phyloP scores from a whole-genome alignment of 2,888 invertebrate genomes.

The Caenorhabditis sp. region DNA sequence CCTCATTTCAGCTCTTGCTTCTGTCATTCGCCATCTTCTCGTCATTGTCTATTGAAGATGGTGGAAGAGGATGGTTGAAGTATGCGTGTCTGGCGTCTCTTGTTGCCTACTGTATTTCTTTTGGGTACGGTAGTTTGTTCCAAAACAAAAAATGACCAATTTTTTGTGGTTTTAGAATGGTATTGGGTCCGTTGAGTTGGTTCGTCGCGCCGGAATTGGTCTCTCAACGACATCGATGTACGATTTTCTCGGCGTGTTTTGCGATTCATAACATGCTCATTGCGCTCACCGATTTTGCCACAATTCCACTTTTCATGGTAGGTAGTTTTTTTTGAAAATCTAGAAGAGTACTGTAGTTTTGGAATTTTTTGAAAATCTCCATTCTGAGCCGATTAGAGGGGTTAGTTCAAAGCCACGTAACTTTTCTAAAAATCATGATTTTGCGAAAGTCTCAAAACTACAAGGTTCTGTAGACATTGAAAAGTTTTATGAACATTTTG shows the following conservation, averaged over 20 bases:
- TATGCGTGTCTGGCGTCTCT: constrained; percentile 54
- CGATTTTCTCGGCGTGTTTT: constrained; percentile 63
- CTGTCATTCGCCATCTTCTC: constrained; percentile 56
- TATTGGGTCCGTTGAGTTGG: constrained; percentile 62
- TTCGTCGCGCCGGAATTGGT: constrained; percentile 66
- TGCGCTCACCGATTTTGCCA: constrained; percentile 61
- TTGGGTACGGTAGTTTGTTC: no score
- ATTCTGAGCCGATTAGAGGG: no score
- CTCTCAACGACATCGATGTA: constrained; percentile 61
- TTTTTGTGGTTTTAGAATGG: no score
- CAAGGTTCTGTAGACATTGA: no score
- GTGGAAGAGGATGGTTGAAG: constrained; percentile 33
- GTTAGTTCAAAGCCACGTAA: no score
- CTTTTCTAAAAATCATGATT: no score
- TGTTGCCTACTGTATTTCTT: constrained; percentile 55
- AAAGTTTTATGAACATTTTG: no score
- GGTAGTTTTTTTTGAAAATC: constrained; percentile 3
- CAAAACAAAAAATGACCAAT: no score
- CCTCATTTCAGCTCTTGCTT: constrained; percentile 35
- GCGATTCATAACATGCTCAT: constrained; percentile 63
- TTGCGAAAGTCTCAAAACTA: no score
- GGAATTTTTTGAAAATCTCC: no score
- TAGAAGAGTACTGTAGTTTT: no score
- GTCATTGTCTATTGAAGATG: constrained; percentile 14
- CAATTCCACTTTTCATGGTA: constrained; percentile 58